These are phyloP conservation scores for Cheumatopsyche charites DNA, from an alignment of 1,140 invertebrate species.

Conservation along the genomic window DNA sequence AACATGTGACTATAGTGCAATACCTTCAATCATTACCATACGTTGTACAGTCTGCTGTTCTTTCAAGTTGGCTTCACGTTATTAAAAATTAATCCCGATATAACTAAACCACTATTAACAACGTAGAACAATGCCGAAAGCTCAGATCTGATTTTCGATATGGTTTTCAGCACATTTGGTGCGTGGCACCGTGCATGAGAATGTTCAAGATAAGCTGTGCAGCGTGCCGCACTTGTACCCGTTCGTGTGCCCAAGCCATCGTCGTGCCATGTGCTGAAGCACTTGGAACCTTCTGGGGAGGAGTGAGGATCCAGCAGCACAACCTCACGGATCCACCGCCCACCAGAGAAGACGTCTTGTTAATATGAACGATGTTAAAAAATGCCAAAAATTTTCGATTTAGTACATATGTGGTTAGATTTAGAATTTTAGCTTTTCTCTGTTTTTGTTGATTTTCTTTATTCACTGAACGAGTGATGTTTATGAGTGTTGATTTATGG, in stretches of 20 bases:
- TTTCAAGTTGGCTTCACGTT: too few species aligned
- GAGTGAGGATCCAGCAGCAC: constrained; percentile 67
- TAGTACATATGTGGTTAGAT: too few species aligned
- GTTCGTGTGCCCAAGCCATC: constrained; percentile 65
- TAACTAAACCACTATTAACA: background rate
- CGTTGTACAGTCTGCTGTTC: too few species aligned
- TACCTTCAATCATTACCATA: too few species aligned
- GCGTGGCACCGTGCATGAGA: constrained; percentile 68
- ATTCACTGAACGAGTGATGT: too few species aligned
- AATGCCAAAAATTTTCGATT: constrained; percentile 13
- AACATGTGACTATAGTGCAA: too few species aligned
- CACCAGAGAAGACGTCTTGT: constrained; percentile 58
- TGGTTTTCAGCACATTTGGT: constrained; percentile 75
- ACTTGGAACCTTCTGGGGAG: constrained; percentile 68
- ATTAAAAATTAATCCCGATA: background rate
- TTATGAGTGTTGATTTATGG: too few species aligned
- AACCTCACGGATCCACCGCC: constrained; percentile 57
- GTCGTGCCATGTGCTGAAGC: constrained; percentile 68
- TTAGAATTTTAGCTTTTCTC: too few species aligned
- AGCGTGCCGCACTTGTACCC: constrained; percentile 64
- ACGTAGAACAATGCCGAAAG: too few species aligned
- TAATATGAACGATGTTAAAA: constrained; percentile 54
- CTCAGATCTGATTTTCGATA: background rate
- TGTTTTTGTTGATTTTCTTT: too few species aligned
- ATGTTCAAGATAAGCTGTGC: constrained; percentile 72